A percentile compares a stretch with the other conserved stretches of the same genome.
Evolutionary conservation across 2,113 vertebrate species (phyloP).

Genomic region (rat (Rattus norvegicus)): GRCr8 NC_086027.1:111242501-111243000

Average conservation of each 20-base stretch:
- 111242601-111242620: neutral
- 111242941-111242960: conserved; percentile 54
- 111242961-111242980: conserved; percentile 68
- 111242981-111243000: conserved; percentile 66
- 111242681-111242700: neutral
- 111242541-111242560: neutral
- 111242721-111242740: neutral
- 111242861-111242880: conserved; percentile 53
- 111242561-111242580: neutral
- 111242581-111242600: neutral
- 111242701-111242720: neutral
- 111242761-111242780: neutral
- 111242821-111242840: conserved; percentile 32
- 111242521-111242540: neutral
- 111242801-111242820: neutral
- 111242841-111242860: conserved; percentile 44
- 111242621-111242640: neutral
- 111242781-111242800: neutral
- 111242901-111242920: conserved; percentile 61
- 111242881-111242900: conserved; percentile 52
- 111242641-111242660: neutral
- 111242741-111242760: neutral
- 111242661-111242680: neutral
- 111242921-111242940: neutral
- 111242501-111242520: neutral